phyloP scores from a whole-genome alignment of 2,797 vertebrate species.

The Columba guinea region DNA sequence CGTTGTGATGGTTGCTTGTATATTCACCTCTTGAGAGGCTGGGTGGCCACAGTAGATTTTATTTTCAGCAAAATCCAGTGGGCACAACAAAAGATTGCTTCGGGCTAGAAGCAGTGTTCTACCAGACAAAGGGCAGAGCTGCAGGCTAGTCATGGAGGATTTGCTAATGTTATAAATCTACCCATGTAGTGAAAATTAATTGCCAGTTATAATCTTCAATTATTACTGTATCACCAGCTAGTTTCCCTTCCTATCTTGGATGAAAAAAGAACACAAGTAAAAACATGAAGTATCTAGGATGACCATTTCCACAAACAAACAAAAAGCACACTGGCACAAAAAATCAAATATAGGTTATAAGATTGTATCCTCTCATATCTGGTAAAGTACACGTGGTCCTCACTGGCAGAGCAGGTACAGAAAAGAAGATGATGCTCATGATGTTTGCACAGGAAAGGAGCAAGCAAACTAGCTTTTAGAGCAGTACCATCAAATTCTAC shows the following conservation, averaged over 20 bases:
- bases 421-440: neutral
- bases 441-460: neutral
- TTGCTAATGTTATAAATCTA: conserved; percentile 48
- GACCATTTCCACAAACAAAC: neutral
- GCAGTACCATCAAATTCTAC: neutral
- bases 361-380: neutral
- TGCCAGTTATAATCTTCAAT: conserved; percentile 31
- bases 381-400: neutral
- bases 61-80: conserved; percentile 16
- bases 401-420: neutral
- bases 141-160: conserved; percentile 35
- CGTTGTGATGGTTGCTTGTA: neutral
- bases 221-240: conserved; percentile 8
- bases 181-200: conserved; percentile 39
- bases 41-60: neutral
- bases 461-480: neutral
- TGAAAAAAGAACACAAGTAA: neutral
- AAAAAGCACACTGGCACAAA: neutral
- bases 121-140: conserved; percentile 47
- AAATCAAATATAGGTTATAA: neutral
- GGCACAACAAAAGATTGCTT: neutral
- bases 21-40: neutral
- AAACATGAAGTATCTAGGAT: neutral
- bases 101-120: conserved; percentile 5
- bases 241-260: neutral